These are phyloP conservation scores for Typhlichthys eigenmanni DNA, from an alignment of 2,797 vertebrate genomes.

Conservation along the genomic window DNA sequence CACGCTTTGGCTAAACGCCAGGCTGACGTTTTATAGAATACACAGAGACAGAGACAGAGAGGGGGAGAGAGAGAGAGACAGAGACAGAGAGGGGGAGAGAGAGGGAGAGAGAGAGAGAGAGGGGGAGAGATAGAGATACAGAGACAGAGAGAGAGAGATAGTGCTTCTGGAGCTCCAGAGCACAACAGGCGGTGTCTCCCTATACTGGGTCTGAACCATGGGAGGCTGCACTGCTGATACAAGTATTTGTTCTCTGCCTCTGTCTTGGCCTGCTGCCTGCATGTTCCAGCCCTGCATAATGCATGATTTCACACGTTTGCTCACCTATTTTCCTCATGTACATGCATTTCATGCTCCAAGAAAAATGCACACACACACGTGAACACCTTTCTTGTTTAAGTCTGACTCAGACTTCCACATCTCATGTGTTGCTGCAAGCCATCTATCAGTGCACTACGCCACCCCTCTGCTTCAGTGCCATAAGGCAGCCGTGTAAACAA, in stretches of 20 bases:
- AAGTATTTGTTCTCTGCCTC: conserved; percentile 35
- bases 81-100: conserved; percentile 15
- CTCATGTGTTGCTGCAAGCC: conserved; percentile 40
- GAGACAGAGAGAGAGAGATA: neutral
- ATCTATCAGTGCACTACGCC: conserved; percentile 32
- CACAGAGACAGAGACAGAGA: too few species aligned
- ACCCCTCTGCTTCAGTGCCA: conserved; percentile 36
- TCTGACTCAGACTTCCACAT: conserved; percentile 7
- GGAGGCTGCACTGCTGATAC: conserved; percentile 34
- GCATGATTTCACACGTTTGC: conserved; percentile 26
- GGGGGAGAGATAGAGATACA: neutral
- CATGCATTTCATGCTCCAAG: neutral
- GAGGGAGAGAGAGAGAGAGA: conserved; percentile 6
- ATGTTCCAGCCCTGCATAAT: neutral
- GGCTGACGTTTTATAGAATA: conserved; percentile 38
- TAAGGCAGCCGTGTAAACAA: conserved; percentile 43
- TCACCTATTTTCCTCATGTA: conserved; percentile 8
- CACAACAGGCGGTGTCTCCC: conserved; percentile 24
- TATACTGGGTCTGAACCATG: conserved; percentile 26
- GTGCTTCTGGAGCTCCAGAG: conserved; percentile 20
- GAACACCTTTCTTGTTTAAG: neutral
- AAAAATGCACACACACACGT: neutral
- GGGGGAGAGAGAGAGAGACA: conserved; percentile 10
- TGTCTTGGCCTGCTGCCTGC: conserved; percentile 9
- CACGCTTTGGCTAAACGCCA: conserved; percentile 42